Evolutionary conservation across 2,113 vertebrate genomes (phyloP), one percentile per base, ranked within the genome.

Genomic region (Caloenas nicobarica): DNA sequence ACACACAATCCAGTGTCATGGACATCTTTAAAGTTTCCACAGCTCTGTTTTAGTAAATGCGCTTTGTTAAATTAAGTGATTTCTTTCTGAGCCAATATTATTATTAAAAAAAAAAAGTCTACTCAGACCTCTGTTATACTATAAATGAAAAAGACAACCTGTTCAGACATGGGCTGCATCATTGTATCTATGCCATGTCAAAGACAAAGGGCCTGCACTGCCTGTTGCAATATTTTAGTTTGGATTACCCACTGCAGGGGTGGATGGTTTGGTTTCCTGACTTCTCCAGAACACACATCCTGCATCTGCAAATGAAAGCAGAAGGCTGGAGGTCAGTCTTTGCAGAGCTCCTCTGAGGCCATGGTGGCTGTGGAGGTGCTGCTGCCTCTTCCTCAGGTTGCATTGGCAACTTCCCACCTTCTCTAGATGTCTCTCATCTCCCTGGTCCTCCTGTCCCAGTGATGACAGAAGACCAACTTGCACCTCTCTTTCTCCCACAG

Each of bases 21-120:
- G 61, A 95, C 88, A 88, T 86, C 65, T 94, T 76, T 89, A 94
- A 95, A 94, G 79, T 61, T 95, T 94, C 90, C 96, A 78, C 60
- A 65, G 89, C 84, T 93, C 64, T 36, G 10, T 94, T 92, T 92
- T 83, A 89, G 88, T 88, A 94, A 95, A 95, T 4, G 42, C 4
- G n/a, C 34, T 97, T 86, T 71, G 53, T 96, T 88, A 93, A 94
- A 94, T 82, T 89, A 89, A 87, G 64, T 5, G 4, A 86, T 92
- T 96, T 93, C 44, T 89, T 85, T 60, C 57, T 86, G 76, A 89
- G 82, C 61, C 94, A 46, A 46, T 46, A 88, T 92, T 78, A 89
- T 88, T 60, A 85, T 79, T 87, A 48, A 38, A 73, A 92, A 31
- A 73, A 65, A 79, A 48, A 25, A 46, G 46, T 78, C 51, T 88